Base-by-base conservation (phyloP, 2,113 vertebrate genomes). In the Chroicocephalus ridibundus region DNA sequence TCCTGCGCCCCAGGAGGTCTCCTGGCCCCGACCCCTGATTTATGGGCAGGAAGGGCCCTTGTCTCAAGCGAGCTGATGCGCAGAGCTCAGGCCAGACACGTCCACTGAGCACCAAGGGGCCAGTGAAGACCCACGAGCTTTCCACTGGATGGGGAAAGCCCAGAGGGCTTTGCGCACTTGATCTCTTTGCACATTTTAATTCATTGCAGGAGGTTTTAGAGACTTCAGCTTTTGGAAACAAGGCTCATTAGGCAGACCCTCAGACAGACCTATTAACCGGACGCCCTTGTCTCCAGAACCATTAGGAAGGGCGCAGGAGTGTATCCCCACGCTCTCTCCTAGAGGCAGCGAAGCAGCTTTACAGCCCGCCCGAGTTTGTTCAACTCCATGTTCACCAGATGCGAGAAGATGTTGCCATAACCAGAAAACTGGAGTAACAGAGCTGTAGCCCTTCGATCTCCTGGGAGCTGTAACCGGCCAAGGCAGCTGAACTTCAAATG, bases 201-300 rank as follows among this genome's bases (percentile, higher is more conserved):
- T 79, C 2, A 68, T 61, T 57, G 31, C 57, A 91, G 62, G 68
- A 90, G 38, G 49, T 92, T 96, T 88, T 64, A 54, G 66, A 75
- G 34, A 64, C 65, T 82, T 76, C 49, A 74, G 46, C 49, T 91
- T 94, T 94, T 94, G 88, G 82, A 92, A 93, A 81, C 8, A 54
- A 55, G 36, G 44, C 80, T 81, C 51, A 91, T 74, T 34, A 90
- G 71, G 82, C 38, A 94, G 54, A 76, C 36, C 20, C 72, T 77
- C 62, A 72, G 85, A 38, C 83, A 94, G 75, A 76, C 46, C 65
- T 75, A 21, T 61, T 80, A 90, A 66, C 20, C 66, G 92, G 86
- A 89, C 15, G 7, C 25, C 81, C 44, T 29, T 2, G 8, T 68
- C 64, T 87, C 52, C 66, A 82, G 84, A 90, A 31, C 42, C 51